Percentiles rank a stretch among this genome's conserved stretches.
These are phyloP conservation scores for Drosophila carrolli DNA, from an alignment of 1,140 invertebrate species.

Conservation along the genomic window DNA sequence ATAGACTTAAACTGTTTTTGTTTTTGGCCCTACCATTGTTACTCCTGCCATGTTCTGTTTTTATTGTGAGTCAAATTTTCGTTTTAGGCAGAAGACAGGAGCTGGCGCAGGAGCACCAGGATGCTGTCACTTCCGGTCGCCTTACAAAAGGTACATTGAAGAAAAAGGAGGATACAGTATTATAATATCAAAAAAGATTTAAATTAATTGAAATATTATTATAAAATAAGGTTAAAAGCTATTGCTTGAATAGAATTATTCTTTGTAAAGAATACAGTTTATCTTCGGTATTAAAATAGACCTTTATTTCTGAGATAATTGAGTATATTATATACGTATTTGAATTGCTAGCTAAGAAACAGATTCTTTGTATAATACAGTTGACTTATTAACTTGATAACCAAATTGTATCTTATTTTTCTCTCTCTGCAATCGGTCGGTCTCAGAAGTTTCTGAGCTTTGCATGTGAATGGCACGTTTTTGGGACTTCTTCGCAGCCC, in stretches of 20 bases:
- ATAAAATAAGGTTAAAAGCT: too few species aligned
- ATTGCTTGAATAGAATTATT: too few species aligned
- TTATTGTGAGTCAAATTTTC: constrained; percentile 74
- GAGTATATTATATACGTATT: too few species aligned
- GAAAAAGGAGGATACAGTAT: background rate
- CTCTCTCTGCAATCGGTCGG: background rate
- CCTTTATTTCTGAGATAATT: too few species aligned
- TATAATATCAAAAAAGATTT: too few species aligned
- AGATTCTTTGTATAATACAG: too few species aligned
- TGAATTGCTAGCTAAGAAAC: too few species aligned
- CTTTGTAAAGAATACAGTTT: too few species aligned
- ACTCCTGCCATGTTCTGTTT: constrained; percentile 45
- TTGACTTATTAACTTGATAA: background rate
- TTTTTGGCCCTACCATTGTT: constrained; percentile 10
- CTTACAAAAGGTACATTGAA: background rate
- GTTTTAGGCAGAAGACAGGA: constrained; percentile 33
- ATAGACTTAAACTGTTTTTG: constrained; percentile 73
- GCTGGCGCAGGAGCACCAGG: constrained; percentile 35
- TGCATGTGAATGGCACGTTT: constrained; percentile 79
- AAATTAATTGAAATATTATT: too few species aligned
- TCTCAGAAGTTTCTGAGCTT: constrained; percentile 54
- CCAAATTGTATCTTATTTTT: background rate
- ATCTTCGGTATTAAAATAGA: too few species aligned
- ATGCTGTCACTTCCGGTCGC: constrained; percentile 62
- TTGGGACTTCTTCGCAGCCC: constrained; percentile 50